These are phyloP conservation scores for Meandrina meandrites DNA, from an alignment of 92 coral and sea anemone species.

Conservation along the genomic window DNA sequence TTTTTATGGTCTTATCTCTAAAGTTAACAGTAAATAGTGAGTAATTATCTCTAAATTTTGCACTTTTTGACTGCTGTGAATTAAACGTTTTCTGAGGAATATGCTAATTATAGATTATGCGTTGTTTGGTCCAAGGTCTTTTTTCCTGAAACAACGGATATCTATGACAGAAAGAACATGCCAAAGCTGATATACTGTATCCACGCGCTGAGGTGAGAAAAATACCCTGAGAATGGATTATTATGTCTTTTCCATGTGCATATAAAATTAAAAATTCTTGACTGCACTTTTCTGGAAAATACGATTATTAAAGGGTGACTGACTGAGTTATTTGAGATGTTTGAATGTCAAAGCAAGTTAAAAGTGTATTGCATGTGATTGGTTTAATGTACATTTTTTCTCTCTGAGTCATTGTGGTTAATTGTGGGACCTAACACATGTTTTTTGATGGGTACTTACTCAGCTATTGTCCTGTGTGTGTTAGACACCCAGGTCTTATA, in stretches of 20 bases:
- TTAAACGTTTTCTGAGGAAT: neutral
- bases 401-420: constrained; percentile 11
- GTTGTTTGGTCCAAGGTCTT: constrained; percentile 68
- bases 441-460: neutral
- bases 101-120: constrained; percentile 14
- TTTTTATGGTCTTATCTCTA: neutral
- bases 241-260: neutral
- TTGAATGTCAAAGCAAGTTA: neutral
- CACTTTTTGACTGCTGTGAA: neutral
- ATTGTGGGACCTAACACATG: neutral
- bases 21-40: neutral
- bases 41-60: neutral
- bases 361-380: neutral
- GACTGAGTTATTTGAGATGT: constrained; percentile 1
- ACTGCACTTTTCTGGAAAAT: neutral
- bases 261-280: neutral
- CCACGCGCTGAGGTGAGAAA: constrained; percentile 91
- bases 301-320: neutral
- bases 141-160: constrained; percentile 98
- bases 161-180: constrained; percentile 98
- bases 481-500: neutral
- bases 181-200: constrained; percentile 96
- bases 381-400: neutral
- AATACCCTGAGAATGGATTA: neutral
- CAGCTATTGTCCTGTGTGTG: neutral